Conservation (phyloP, 1,140 invertebrate genomes). For the Drosophila pallidifrons region DNA sequence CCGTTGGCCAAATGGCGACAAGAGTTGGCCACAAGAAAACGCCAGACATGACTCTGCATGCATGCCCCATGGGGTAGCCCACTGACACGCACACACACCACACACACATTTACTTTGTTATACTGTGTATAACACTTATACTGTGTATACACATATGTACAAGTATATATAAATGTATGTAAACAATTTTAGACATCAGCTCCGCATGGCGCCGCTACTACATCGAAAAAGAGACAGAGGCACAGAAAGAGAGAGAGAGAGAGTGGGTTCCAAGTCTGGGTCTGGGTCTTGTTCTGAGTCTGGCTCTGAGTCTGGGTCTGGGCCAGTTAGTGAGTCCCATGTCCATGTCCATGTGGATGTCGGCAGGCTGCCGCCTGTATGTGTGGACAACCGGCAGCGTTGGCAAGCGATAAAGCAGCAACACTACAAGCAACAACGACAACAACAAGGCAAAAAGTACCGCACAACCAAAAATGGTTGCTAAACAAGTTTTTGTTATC, state of each 20-base stretch:
- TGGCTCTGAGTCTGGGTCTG: conserved; percentile 17
- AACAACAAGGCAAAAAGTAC: conserved; percentile 46
- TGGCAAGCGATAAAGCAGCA: conserved; percentile 57
- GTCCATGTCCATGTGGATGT: conserved; percentile 15
- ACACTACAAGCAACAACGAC: conserved; percentile 39
- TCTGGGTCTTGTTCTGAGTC: conserved; percentile 4
- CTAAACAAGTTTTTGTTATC: conserved; percentile 79
- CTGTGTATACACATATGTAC: conserved; percentile 42
- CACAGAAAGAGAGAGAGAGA: background rate
- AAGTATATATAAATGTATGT: conserved; percentile 49
- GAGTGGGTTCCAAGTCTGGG: conserved; percentile 1
- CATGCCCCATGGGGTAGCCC: conserved; percentile 46
- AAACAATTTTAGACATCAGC: conserved; percentile 54
- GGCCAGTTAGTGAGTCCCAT: conserved; percentile 31
- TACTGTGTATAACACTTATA: too few species aligned
- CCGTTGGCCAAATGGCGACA: conserved; percentile 53
- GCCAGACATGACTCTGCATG: conserved; percentile 57
- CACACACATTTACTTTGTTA: conserved; percentile 16
- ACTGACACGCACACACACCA: conserved; percentile 16
- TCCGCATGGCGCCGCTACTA: conserved; percentile 53
- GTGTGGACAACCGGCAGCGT: conserved; percentile 29
- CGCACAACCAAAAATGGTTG: conserved; percentile 67
- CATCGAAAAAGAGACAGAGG: background rate
- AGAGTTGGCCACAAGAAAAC: conserved; percentile 53
- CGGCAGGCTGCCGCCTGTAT: conserved; percentile 44